Evolutionary conservation across 2,888 invertebrate species (phyloP).

Genomic region (Hirtodrosophila histrioides): DNA sequence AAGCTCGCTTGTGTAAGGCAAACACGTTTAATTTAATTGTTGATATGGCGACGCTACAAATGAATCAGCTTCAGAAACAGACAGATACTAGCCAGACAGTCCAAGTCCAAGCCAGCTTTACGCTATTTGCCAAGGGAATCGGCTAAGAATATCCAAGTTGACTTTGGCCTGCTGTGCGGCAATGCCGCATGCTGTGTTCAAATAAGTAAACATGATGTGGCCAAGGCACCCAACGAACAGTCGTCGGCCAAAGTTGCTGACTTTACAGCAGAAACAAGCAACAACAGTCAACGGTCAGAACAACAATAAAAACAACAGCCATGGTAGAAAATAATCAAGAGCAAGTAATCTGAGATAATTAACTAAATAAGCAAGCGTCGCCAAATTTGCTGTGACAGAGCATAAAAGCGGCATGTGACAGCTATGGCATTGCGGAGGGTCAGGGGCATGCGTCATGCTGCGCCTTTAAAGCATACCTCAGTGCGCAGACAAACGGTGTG

Average conservation of each 20-base stretch:
- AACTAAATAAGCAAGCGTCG: slow-evolving; percentile 74
- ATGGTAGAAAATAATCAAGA: slow-evolving; percentile 74
- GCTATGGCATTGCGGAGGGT: slow-evolving; percentile 20
- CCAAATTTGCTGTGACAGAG: slow-evolving; percentile 67
- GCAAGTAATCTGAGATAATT: slow-evolving; percentile 76
- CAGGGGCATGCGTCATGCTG: slow-evolving; percentile 25
- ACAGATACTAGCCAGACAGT: slow-evolving; percentile 5
- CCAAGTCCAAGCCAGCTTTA: slow-evolving; percentile 22
- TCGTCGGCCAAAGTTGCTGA: slow-evolving; percentile 63
- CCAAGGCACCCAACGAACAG: slow-evolving; percentile 9
- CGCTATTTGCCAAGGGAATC: slow-evolving; percentile 55
- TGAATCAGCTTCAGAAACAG: slow-evolving; percentile 51
- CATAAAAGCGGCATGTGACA: slow-evolving; percentile 46
- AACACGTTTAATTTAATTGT: slow-evolving; percentile 79
- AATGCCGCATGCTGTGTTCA: slow-evolving; percentile 71
- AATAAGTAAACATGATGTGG: slow-evolving; percentile 75
- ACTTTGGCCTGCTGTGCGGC: slow-evolving; percentile 71
- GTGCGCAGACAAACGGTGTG: slow-evolving; percentile 11
- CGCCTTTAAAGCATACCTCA: slow-evolving; percentile 16
- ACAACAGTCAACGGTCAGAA: slow-evolving; percentile 23
- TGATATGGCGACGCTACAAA: slow-evolving; percentile 75
- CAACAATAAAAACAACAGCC: slow-evolving; percentile 10
- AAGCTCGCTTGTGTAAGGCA: slow-evolving; percentile 68
- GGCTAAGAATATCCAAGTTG: slow-evolving; percentile 73
- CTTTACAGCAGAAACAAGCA: slow-evolving; percentile 59